Conservation (phyloP, 53 echinoderm and acorn worm species). For the Hippasteria phrygiana region DNA sequence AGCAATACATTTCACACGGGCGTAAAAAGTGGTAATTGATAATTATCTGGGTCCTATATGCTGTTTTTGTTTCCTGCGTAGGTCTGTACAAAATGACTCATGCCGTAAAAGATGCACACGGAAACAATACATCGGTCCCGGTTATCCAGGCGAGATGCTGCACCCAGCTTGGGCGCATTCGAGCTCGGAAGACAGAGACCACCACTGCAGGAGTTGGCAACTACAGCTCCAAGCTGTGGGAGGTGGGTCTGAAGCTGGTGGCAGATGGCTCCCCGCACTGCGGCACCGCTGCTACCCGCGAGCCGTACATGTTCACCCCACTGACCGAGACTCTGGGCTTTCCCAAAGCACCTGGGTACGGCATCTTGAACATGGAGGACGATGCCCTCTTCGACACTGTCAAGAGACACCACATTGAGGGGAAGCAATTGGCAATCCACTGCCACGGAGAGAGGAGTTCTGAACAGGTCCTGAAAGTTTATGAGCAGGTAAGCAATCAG, state of each 20-base stretch:
- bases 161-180: background rate
- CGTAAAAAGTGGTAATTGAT: no score
- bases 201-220: conserved; percentile 22
- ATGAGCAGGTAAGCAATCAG: conserved; percentile 66
- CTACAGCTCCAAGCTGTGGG: conserved; percentile 60
- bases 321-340: conserved; percentile 76
- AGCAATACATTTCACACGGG: no score
- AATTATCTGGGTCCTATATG: background rate
- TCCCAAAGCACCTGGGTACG: conserved; percentile 70
- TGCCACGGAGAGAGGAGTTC: conserved; percentile 73
- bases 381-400: conserved; percentile 66
- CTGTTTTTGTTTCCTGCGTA: background rate
- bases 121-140: background rate
- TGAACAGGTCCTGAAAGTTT: conserved; percentile 67
- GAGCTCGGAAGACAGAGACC: background rate
- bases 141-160: background rate
- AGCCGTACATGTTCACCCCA: conserved; percentile 61
- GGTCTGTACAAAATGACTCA: conserved; percentile 69
- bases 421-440: conserved; percentile 72
- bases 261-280: conserved; percentile 70
- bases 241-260: conserved; percentile 49
- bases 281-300: conserved; percentile 57
- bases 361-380: conserved; percentile 60
- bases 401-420: conserved; percentile 50
- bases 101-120: conserved; percentile 20